phyloP scores from a whole-genome alignment of 2,888 invertebrate species.

The Hyposoter didymator region DNA sequence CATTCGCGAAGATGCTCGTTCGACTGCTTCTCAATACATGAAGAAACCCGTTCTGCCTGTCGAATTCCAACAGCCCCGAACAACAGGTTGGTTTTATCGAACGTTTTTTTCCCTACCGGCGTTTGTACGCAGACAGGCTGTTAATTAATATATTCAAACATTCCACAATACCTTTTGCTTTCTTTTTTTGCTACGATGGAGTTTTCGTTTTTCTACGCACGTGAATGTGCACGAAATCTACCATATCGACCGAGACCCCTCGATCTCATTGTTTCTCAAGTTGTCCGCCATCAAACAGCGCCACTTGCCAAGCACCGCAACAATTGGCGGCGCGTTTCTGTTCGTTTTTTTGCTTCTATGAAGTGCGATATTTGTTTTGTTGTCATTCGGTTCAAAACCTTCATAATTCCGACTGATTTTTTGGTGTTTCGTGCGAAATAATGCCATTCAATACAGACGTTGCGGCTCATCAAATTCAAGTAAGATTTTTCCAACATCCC shows the following conservation, averaged over 20 bases:
- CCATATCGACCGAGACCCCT: background rate
- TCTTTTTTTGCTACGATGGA: background rate
- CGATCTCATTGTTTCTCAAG: background rate
- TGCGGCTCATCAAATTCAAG: conserved; percentile 89
- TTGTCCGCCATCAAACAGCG: background rate
- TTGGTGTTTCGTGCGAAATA: conserved; percentile 31
- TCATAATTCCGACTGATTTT: background rate
- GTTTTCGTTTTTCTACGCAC: conserved; percentile 7
- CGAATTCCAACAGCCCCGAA: conserved; percentile 27
- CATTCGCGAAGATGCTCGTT: conserved; percentile 15
- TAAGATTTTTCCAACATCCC: conserved; percentile 67
- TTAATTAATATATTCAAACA: conserved; percentile 11
- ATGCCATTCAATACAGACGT: conserved; percentile 93
- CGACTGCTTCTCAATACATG: conserved; percentile 32
- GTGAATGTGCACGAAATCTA: background rate
- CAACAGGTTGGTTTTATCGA: conserved; percentile 3
- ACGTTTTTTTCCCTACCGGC: conserved; percentile 14
- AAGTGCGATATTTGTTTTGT: background rate
- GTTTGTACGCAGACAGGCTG: conserved; percentile 13
- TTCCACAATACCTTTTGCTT: background rate
- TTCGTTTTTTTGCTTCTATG: background rate
- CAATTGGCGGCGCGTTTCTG: background rate
- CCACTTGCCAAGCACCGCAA: background rate
- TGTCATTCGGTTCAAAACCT: background rate
- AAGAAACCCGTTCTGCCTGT: conserved; percentile 31